A percentile compares a stretch with the other conserved stretches of the same genome.
Evolutionary conservation across 2,888 invertebrate species (phyloP).

Genomic region (Hypercompe scribonia): DNA sequence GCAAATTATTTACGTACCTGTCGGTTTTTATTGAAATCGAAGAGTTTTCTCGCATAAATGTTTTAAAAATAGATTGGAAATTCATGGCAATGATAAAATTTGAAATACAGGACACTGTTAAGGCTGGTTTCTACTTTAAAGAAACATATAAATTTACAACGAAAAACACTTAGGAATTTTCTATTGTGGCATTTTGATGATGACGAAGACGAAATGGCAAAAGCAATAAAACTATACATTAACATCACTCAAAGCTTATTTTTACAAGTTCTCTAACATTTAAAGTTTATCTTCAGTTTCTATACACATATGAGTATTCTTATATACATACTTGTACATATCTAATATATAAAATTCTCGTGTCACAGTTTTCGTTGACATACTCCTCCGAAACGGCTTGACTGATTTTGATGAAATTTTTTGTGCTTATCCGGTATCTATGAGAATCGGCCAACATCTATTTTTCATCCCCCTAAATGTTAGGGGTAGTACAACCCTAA

Average conservation of each 20-base stretch:
- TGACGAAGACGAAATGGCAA: not conserved
- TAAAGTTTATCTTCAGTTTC: slow-evolving; percentile 4
- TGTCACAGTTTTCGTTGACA: too few relatives aligned
- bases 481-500: too few relatives aligned
- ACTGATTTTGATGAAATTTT: too few relatives aligned
- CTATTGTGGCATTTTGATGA: not conserved
- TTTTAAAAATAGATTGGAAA: not conserved
- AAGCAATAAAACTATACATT: not conserved
- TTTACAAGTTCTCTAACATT: slow-evolving; percentile 1
- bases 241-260: slow-evolving; percentile 15
- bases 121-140: not conserved
- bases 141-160: not conserved
- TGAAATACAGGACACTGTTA: not conserved
- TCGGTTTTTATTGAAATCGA: slow-evolving; percentile 16
- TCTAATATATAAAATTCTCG: too few relatives aligned
- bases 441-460: too few relatives aligned
- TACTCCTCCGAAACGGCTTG: too few relatives aligned
- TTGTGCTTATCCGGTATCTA: too few relatives aligned
- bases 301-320: not conserved
- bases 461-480: too few relatives aligned
- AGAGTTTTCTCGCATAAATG: not conserved
- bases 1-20: slow-evolving; percentile 22
- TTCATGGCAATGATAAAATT: not conserved
- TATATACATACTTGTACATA: too few relatives aligned
- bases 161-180: slow-evolving; percentile 5